phyloP scores from a whole-genome alignment of 92 coral and sea anemone species.

The Palythoa grandiflora region DNA sequence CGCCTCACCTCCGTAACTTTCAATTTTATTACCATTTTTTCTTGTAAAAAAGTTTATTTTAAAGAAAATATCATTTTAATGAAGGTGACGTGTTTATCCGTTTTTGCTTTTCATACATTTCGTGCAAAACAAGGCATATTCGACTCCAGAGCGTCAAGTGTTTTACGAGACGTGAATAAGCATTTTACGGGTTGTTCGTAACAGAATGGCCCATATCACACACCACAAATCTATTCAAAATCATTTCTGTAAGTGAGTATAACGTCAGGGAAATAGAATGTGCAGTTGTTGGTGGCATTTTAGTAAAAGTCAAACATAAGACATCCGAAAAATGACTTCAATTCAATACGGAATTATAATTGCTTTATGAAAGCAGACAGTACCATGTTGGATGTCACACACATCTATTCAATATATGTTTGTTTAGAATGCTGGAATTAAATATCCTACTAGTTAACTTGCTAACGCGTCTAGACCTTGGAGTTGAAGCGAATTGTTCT shows the following conservation, averaged over 20 bases:
- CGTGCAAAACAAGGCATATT: constrained; percentile 37
- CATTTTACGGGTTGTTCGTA: constrained; percentile 21
- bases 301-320: too few relatives aligned
- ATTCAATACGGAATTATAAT: too few relatives aligned
- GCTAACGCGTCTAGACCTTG: too few relatives aligned
- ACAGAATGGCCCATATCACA: constrained; percentile 5
- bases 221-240: not conserved
- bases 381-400: not conserved
- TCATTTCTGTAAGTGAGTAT: too few relatives aligned
- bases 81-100: not conserved
- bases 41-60: not conserved
- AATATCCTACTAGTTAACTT: not conserved
- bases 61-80: not conserved
- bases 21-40: not conserved
- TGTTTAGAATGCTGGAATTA: constrained; percentile 6
- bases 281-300: not conserved
- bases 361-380: not conserved
- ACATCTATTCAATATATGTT: not conserved
- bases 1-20: not conserved
- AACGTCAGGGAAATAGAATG: not conserved
- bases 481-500: too few relatives aligned
- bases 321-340: not conserved
- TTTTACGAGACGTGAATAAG: not conserved
- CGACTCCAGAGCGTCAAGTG: constrained; percentile 15
- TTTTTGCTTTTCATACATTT: constrained; percentile 4